phyloP scores from a whole-genome alignment of 2,113 vertebrate genomes.

The Misgurnus anguillicaudatus region DNA sequence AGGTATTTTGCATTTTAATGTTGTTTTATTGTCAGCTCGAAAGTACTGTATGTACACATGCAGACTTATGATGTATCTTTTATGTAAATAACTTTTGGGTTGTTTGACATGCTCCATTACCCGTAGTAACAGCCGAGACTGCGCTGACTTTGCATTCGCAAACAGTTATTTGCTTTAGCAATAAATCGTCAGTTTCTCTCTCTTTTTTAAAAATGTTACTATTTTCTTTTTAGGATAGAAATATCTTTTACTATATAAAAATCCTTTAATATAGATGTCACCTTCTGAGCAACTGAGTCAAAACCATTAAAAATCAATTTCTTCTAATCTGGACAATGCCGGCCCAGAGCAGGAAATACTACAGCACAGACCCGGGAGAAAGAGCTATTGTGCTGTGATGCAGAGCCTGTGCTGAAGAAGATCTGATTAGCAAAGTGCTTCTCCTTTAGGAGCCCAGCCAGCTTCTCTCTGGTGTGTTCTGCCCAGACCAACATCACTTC shows the following conservation, averaged over 20 bases:
- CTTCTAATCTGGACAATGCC: conserved; percentile 65
- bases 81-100: no score
- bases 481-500: conserved; percentile 43
- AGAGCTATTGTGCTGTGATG: conserved; percentile 60
- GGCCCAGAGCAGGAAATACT: conserved; percentile 67
- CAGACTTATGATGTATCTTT: no score
- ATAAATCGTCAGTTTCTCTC: no score
- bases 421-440: conserved; percentile 68
- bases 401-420: conserved; percentile 53
- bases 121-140: no score
- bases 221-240: background rate
- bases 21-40: no score
- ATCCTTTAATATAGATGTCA: conserved; percentile 36
- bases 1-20: no score
- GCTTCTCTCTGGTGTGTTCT: conserved; percentile 35
- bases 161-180: no score
- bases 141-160: no score
- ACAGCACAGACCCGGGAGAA: conserved; percentile 51
- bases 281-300: conserved; percentile 61
- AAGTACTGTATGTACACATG: no score
- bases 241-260: background rate
- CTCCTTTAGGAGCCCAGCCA: conserved; percentile 42
- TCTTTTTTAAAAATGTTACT: no score
- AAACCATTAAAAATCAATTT: conserved; percentile 69
- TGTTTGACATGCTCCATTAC: no score